Base-by-base conservation (phyloP, 2,888 invertebrate genomes). In the Anoplius nigerrimus region DNA sequence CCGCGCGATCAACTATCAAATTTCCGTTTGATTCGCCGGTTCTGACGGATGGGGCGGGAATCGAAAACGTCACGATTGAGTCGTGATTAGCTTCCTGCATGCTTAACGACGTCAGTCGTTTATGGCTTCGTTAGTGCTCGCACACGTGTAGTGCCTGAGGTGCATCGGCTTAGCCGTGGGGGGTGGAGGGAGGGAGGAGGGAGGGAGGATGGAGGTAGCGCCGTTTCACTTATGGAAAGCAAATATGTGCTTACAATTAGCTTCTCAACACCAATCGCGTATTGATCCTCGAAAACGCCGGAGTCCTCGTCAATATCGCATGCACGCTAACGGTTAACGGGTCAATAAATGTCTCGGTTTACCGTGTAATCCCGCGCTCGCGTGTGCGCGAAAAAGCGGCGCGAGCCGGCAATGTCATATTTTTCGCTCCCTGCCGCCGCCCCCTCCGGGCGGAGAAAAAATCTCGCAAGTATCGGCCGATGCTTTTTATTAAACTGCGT, bases 201-300 rank as follows among this genome's bases (percentile, higher is more conserved):
- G 15, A 46, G 24, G 48, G 58, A 46, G 24, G 57, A 53, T 16
- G n/a, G n/a, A n/a, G n/a, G n/a, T n/a, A n/a, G n/a, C 58, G 22
- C 43, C 11, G 15, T n/a, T 65, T 69, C 60, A 57, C 62, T 48
- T 43, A 24, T 55, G 53, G 56, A 22, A 34, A 8, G 60, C 45
- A 73, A 73, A 73, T 73, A 68, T 73, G 62, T 72, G 55, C 56
- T 62, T 60, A 62, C 67, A 74, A 74, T 74, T 74, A 74, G 53
- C 72, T 56, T 13, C 34, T 62, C 53, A 57, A 66, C 62, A 72
- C 66, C 72, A 72, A 72, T 74, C 65, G 62, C 61, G 24, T 62
- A 48, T 34, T 6, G 34, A 34, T 34, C 34, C 11, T 13, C 34
- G 34, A 34, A 34, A 34, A 34, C 34, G 34, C 11, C 11, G 34